phyloP scores from a whole-genome alignment of 2,797 vertebrate genomes.

The Takifugu rubripes region DNA sequence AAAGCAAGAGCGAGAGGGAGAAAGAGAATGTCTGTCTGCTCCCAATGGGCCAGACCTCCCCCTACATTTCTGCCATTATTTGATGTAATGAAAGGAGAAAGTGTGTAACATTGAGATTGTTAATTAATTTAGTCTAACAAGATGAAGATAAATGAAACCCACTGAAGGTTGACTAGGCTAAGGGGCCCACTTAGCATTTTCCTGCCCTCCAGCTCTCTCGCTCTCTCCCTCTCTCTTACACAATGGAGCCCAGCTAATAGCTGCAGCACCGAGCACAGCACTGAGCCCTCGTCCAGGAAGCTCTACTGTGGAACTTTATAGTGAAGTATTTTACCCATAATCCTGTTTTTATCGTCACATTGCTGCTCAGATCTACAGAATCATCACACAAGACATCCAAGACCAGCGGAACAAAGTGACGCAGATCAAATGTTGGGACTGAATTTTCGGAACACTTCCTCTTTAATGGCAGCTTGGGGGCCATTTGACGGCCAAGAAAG shows the following conservation, averaged over 20 bases:
- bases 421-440: neutral
- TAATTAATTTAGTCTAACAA: constrained; percentile 99
- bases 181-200: constrained; percentile 88
- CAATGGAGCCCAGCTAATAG: constrained; percentile 70
- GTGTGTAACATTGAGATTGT: constrained; percentile 95
- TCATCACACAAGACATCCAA: neutral
- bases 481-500: constrained; percentile 65
- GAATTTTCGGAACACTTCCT: constrained; percentile 70
- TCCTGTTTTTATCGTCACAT: neutral
- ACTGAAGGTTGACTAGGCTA: constrained; percentile 87
- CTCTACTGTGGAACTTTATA: constrained; percentile 33
- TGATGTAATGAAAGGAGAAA: constrained; percentile 99
- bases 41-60: constrained; percentile 78
- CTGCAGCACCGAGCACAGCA: constrained; percentile 50
- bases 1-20: constrained; percentile 6
- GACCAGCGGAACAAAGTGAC: too few relatives aligned
- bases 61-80: constrained; percentile 88
- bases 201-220: constrained; percentile 64
- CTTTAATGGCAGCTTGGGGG: constrained; percentile 44
- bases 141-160: constrained; percentile 99
- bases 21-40: constrained; percentile 60
- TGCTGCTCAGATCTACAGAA: neutral
- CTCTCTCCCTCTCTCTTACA: constrained; percentile 60
- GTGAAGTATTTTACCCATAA: constrained; percentile 35
- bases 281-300: constrained; percentile 42